Evolutionary conservation across 2,113 vertebrate genomes (phyloP).

Genomic region (Trichomycterus rosablanca): DNA sequence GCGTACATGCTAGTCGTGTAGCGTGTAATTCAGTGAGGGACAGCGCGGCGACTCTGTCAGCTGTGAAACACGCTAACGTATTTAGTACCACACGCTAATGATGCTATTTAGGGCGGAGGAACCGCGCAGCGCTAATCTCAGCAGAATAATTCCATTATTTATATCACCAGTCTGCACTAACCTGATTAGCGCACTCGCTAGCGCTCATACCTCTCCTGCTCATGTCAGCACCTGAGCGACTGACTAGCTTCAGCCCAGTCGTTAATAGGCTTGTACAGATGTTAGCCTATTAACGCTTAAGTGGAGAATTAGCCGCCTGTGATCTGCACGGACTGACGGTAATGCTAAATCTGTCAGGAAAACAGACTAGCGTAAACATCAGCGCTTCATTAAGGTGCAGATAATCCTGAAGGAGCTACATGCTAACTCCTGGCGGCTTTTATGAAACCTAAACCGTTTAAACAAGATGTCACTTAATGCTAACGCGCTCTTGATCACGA

Average conservation of each 20-base stretch:
- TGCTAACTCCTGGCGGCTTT: no score
- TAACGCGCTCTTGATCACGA: no score
- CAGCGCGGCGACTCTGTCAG: background rate
- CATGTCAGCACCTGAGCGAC: conserved; percentile 29
- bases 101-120: conserved; percentile 8
- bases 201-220: conserved; percentile 31
- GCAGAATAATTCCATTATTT: conserved; percentile 65
- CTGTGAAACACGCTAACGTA: background rate
- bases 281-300: conserved; percentile 56
- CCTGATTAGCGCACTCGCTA: conserved; percentile 47
- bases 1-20: no score
- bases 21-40: background rate
- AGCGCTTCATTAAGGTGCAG: conserved; percentile 60
- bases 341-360: conserved; percentile 43
- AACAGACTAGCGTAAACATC: conserved; percentile 47
- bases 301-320: conserved; percentile 2
- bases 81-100: conserved; percentile 1
- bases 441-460: no score
- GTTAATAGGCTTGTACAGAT: conserved; percentile 57
- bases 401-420: conserved; percentile 55
- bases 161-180: conserved; percentile 50
- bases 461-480: no score
- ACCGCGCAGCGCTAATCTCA: conserved; percentile 26
- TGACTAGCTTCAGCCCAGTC: conserved; percentile 45
- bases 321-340: background rate